A percentile compares a stretch with the other conserved stretches of the same genome.
Conservation (phyloP, 2,888 invertebrate species). For the Brassicogethes aeneus region DNA sequence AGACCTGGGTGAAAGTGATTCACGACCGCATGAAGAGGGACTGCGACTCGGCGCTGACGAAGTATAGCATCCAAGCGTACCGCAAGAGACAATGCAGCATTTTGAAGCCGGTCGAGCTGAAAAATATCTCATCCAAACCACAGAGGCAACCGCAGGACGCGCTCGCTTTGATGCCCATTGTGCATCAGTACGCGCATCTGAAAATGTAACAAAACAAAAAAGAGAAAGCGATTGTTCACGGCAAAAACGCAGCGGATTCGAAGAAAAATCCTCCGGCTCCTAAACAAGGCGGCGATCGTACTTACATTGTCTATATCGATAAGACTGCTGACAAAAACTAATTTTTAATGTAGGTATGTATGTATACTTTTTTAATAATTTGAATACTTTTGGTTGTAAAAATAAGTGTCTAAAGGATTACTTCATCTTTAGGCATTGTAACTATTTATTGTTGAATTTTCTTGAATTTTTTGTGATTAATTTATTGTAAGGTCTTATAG, state of each 20-base stretch:
- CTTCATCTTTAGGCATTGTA: too few species aligned
- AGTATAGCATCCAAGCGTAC: slow-evolving; percentile 38
- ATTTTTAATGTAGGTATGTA: too few species aligned
- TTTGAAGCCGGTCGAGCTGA: slow-evolving; percentile 37
- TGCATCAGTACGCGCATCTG: slow-evolving; percentile 5
- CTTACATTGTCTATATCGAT: background rate
- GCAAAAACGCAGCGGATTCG: background rate
- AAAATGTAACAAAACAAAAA: slow-evolving; percentile 4
- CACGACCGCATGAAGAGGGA: slow-evolving; percentile 53
- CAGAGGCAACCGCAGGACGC: too few species aligned
- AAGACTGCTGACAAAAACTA: background rate
- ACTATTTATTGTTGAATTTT: too few species aligned
- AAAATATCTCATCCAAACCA: slow-evolving; percentile 27
- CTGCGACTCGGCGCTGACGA: slow-evolving; percentile 41
- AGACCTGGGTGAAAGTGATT: slow-evolving; percentile 54
- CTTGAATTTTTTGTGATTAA: too few species aligned
- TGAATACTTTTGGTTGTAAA: too few species aligned
- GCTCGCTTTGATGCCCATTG: slow-evolving; percentile 8
- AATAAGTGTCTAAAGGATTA: too few species aligned
- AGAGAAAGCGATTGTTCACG: background rate
- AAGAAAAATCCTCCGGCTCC: background rate
- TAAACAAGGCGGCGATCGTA: background rate
- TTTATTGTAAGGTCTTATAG: too few species aligned
- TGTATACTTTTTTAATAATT: too few species aligned
- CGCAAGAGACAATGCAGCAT: slow-evolving; percentile 27